phyloP scores from a whole-genome alignment of 2,113 vertebrate species.

The Tetraodon nigroviridis region DNA sequence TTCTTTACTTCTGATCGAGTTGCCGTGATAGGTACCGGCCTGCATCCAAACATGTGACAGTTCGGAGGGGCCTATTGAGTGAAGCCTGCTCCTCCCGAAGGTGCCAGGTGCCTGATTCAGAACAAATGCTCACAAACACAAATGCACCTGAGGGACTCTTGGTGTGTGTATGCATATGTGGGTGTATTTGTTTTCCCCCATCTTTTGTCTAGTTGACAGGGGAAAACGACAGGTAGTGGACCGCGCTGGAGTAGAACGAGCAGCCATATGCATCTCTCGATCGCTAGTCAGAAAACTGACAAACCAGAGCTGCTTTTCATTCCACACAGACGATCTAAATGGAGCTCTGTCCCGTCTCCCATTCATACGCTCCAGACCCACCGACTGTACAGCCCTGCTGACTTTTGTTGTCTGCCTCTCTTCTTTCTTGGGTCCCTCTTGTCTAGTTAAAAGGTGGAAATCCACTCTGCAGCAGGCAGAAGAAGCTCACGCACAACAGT shows the following conservation, averaged over 20 bases:
- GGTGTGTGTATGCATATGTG: background rate
- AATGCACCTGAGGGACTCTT: constrained; percentile 53
- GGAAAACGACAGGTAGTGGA: constrained; percentile 57
- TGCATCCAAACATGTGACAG: constrained; percentile 73
- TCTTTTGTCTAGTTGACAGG: constrained; percentile 29
- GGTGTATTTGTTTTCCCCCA: constrained; percentile 12
- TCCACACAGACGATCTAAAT: constrained; percentile 62
- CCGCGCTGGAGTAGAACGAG: constrained; percentile 60
- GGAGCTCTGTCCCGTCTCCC: constrained; percentile 44
- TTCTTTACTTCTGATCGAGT: constrained; percentile 49
- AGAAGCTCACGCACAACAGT: constrained; percentile 37
- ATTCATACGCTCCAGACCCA: constrained; percentile 44
- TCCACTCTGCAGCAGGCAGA: background rate
- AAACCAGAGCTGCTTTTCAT: constrained; percentile 67
- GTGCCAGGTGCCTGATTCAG: constrained; percentile 69
- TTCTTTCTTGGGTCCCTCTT: constrained; percentile 47
- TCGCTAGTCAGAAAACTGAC: constrained; percentile 75
- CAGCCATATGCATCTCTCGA: constrained; percentile 67
- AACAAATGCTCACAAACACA: constrained; percentile 73
- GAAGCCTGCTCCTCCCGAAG: constrained; percentile 56
- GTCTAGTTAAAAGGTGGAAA: constrained; percentile 62
- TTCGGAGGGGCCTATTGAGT: constrained; percentile 59
- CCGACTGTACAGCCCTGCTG: constrained; percentile 25
- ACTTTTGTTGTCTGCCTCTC: constrained; percentile 6
- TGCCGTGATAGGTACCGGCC: constrained; percentile 56